Conservation (phyloP, 2,797 vertebrate genomes). For the Anableps anableps region DNA sequence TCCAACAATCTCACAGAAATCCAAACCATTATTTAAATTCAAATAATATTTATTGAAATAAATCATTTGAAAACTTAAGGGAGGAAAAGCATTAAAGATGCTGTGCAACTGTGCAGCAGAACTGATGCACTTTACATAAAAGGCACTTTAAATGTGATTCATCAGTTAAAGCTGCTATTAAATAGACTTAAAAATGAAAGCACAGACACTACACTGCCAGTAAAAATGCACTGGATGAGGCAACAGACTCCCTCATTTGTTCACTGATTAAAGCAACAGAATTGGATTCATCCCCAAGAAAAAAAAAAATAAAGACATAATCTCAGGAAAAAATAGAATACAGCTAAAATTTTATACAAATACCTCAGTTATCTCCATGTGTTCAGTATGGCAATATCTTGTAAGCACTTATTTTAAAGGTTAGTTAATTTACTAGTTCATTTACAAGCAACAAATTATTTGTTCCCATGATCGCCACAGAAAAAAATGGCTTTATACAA, state of each 20-base stretch:
- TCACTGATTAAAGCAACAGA: slow-evolving; percentile 25
- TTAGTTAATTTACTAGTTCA: slow-evolving; percentile 43
- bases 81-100: slow-evolving; percentile 48
- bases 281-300: slow-evolving; percentile 1
- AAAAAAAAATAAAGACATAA: slow-evolving; percentile 18
- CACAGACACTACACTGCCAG: slow-evolving; percentile 22
- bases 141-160: slow-evolving; percentile 63
- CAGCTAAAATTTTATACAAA: slow-evolving; percentile 27
- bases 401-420: slow-evolving; percentile 13
- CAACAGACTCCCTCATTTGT: slow-evolving; percentile 3
- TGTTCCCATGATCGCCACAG: slow-evolving; percentile 57
- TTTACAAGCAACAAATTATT: slow-evolving; percentile 36
- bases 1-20: slow-evolving; percentile 13
- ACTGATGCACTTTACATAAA: slow-evolving; percentile 49
- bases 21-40: slow-evolving; percentile 27
- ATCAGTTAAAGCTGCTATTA: slow-evolving; percentile 21
- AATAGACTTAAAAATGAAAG: slow-evolving; percentile 26
- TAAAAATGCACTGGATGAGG: slow-evolving; percentile 53
- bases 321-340: slow-evolving; percentile 17
- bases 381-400: slow-evolving; percentile 20
- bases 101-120: slow-evolving; percentile 44
- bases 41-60: slow-evolving; percentile 73
- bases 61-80: slow-evolving; percentile 55
- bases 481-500: slow-evolving; percentile 24
- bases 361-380: slow-evolving; percentile 38